Conservation (phyloP, 2,888 invertebrate species). For the Cataglyphis rosenhaueri region DNA sequence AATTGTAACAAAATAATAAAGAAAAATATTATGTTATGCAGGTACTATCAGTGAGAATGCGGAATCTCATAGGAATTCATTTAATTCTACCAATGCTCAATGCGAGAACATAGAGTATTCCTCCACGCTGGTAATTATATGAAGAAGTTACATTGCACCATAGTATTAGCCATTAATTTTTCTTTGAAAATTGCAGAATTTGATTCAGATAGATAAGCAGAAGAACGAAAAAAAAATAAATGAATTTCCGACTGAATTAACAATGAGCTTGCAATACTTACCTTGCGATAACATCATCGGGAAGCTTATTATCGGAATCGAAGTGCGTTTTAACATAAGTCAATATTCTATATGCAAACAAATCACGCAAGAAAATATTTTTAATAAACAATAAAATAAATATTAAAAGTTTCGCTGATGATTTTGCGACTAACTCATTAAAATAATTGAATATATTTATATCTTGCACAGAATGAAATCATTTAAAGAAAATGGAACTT, state of each 20-base stretch:
- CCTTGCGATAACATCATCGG: conserved; percentile 79
- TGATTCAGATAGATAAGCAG: conserved; percentile 77
- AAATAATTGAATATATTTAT: background rate
- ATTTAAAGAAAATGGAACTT: background rate
- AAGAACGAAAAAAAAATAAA: conserved; percentile 77
- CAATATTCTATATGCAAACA: background rate
- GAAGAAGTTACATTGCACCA: background rate
- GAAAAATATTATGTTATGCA: conserved; percentile 42
- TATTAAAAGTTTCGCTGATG: background rate
- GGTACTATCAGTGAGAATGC: conserved; percentile 80
- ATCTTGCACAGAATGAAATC: background rate
- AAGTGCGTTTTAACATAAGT: conserved; percentile 73
- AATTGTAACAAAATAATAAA: background rate
- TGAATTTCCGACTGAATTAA: conserved; percentile 82
- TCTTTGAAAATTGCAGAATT: conserved; percentile 71
- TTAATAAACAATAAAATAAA: background rate
- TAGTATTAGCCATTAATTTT: conserved; percentile 4
- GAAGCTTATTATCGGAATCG: conserved; percentile 83
- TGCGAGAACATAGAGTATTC: conserved; percentile 73
- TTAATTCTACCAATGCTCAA: conserved; percentile 75
- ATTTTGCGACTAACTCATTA: background rate
- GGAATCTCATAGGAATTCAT: conserved; percentile 73
- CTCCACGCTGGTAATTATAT: conserved; percentile 77
- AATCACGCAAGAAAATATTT: background rate
- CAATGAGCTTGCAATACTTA: conserved; percentile 83